A percentile compares a stretch with the other conserved stretches of the same genome.
These are phyloP conservation scores for Xylophagus ater DNA, from an alignment of 2,888 invertebrate species.

Conservation along the genomic window DNA sequence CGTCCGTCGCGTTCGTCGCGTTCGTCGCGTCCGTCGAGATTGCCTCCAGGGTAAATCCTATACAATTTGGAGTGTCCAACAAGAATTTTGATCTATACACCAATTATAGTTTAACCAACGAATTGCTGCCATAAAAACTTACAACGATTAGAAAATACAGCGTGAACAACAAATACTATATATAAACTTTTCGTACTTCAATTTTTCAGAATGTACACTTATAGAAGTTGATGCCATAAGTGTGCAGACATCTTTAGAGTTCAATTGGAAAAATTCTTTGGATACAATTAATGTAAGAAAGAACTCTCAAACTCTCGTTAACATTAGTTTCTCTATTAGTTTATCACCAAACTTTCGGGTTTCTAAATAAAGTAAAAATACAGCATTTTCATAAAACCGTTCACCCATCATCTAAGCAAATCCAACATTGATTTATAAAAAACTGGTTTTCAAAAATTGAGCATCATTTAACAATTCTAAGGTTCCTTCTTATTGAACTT, in stretches of 20 bases:
- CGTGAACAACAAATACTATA: neutral
- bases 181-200: slow-evolving; percentile 21
- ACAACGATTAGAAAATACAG: slow-evolving; percentile 44
- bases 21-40: too few relatives aligned
- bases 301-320: slow-evolving; percentile 62
- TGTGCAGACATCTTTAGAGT: slow-evolving; percentile 53
- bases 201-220: slow-evolving; percentile 58
- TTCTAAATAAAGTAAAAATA: slow-evolving; percentile 55
- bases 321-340: slow-evolving; percentile 24
- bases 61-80: slow-evolving; percentile 53
- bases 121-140: slow-evolving; percentile 68
- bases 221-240: slow-evolving; percentile 62
- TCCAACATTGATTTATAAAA: slow-evolving; percentile 65
- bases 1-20: too few relatives aligned
- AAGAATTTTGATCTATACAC: slow-evolving; percentile 47
- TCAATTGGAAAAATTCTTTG: slow-evolving; percentile 57
- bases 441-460: slow-evolving; percentile 58
- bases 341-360: slow-evolving; percentile 42
- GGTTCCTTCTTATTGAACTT: slow-evolving; percentile 56
- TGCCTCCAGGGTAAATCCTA: too few relatives aligned
- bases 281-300: slow-evolving; percentile 66
- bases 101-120: slow-evolving; percentile 68
- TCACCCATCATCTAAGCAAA: slow-evolving; percentile 58
- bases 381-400: slow-evolving; percentile 62
- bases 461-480: slow-evolving; percentile 62